phyloP scores from a whole-genome alignment of 2,113 vertebrate genomes.

The Cyanoderma ruficeps region DNA sequence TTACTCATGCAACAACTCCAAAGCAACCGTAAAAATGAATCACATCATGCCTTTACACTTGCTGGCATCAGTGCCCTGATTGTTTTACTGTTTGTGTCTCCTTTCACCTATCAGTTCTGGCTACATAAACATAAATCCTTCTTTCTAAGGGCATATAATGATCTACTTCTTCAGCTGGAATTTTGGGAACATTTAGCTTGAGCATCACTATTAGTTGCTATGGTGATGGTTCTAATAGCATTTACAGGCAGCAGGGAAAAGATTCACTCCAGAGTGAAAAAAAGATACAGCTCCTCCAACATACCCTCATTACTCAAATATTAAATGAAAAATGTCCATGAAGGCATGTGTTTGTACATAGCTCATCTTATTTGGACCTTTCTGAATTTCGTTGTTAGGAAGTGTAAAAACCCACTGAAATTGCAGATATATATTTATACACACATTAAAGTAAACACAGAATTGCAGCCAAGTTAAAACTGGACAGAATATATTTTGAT shows the following conservation, averaged over 20 bases:
- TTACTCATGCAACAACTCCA: background rate
- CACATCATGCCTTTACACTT: background rate
- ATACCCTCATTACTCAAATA: background rate
- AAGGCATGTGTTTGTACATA: background rate
- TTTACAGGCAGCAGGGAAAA: background rate
- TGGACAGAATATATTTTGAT: background rate
- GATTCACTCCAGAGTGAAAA: background rate
- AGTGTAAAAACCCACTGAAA: background rate
- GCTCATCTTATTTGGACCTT: background rate
- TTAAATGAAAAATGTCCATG: background rate
- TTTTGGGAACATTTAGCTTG: background rate
- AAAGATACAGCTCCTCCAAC: background rate
- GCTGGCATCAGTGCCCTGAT: background rate
- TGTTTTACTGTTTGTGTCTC: background rate
- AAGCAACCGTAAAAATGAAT: background rate
- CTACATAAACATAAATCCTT: background rate
- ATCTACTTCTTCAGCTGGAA: background rate
- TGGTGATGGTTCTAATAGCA: constrained; percentile 17
- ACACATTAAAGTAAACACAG: background rate
- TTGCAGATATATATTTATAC: background rate
- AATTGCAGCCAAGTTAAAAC: background rate
- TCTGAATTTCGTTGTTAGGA: background rate
- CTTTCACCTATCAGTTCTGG: background rate
- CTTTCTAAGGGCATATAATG: background rate
- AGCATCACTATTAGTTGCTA: constrained; percentile 49